Evolutionary conservation across 2,888 invertebrate species (phyloP), one percentile per base, ranked within the genome.

Genomic region (Gerosis bhagava): DNA sequence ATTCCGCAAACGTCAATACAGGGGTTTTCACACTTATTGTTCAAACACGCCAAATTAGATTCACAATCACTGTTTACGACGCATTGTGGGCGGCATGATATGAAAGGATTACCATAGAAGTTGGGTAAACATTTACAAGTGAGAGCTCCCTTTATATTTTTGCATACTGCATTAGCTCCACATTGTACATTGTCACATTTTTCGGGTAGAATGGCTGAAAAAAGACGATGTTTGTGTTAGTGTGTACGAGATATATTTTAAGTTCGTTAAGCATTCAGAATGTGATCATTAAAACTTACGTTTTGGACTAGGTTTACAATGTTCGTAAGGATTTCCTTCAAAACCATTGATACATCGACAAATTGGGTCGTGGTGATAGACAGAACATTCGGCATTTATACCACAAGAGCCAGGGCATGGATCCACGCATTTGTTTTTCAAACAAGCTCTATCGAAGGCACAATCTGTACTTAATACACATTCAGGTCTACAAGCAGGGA

Each of bases 401-500:
- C 95, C 95, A 67, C 95, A 95, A 2, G 94, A 93, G 36, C 95
- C 95, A 5, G 93, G 93, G 60, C 95, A 96, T 11, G 95, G 95
- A 76, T 96, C 94, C 8, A 91, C 74, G 67, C 96, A 96, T 68
- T 90, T 91, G 60, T 93, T 92, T 53, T 92, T 91, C 39, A 95
- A 80, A 67, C 96, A 96, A 44, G 95, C 94, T 65, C 90, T 93
- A 69, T 95, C 89, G 65, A 94, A 94, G 37, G 93, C 90, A 84
- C 96, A 96, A 65, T 96, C 96, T 1, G 94, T 92, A 67, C 93
- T 94, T 10, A 93, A 91, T 37, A 96, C 81, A 78, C 97, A 97
- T 82, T 96, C 96, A 21, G 96, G 96, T 67, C 94, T 90, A 60
- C 96, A 96, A 21, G 91, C 90, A 16, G 95, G 93, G 75, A 94